Evolutionary conservation across 1,140 invertebrate genomes (phyloP), one percentile per base, ranked within the genome.

Genomic region (Papilio xuthus): DNA sequence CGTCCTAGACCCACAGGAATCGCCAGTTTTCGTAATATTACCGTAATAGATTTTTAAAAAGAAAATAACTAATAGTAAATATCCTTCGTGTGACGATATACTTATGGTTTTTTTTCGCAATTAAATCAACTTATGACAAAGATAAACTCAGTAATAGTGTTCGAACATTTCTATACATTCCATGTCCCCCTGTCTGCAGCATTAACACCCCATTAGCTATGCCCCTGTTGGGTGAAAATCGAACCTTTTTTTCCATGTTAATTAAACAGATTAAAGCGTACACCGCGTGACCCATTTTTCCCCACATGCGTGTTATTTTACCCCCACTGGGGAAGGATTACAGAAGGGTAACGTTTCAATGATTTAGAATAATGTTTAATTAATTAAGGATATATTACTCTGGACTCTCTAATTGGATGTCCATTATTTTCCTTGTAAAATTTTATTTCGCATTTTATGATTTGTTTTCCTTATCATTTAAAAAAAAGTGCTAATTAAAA

Each of bases 171-270:
- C 44, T 47, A 56, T 67, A 67, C 41, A 26, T 23, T 8, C 53
- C 7, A 73, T 69, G 10, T 26, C 56, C 56, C 20, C 56, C 20
- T 23, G 56, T 60, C n/a, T 23, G 44, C 67, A 41, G 80, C 81
- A 85, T 88, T 86, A 88, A 87, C 87, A 82, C 85, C 79, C 86
- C 86, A 88, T 88, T 87, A 84, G 81, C 83, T 77, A 71, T 81
- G 60, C 69, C 15, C 50, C 80, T 72, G 20, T 42, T 73, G 85
- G 82, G 78, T 85, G 83, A 79, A 88, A 86, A 88, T 88, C 87
- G 86, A 87, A 86, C 84, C 85, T 80, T 79, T 85, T 83, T 81
- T 79, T 78, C 81, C 83, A 80, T 85, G 85, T 85, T 87, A 88
- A 88, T 88, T 88, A 88, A 86, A 87, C 83, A 84, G 81, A 87